phyloP scores from a whole-genome alignment of 2,888 invertebrate species.

The Aphidius colemani region DNA sequence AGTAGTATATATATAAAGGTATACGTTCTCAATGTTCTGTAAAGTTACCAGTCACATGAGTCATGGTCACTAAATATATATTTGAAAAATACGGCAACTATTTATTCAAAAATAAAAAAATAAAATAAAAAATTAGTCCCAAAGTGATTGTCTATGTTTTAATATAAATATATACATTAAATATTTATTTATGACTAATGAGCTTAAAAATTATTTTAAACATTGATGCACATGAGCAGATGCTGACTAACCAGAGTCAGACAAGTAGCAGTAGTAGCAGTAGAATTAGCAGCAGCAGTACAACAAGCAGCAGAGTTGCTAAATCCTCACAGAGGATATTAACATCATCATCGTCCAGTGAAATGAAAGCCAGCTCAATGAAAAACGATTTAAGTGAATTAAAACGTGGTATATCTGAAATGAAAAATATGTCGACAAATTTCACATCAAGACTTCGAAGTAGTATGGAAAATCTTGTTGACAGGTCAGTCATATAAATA shows the following conservation, averaged over 20 bases:
- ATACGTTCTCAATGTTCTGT: constrained; percentile 15
- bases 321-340: constrained; percentile 66
- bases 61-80: constrained; percentile 8
- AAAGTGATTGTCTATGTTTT: too few relatives aligned
- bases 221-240: constrained; percentile 38
- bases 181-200: too few relatives aligned
- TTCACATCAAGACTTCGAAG: constrained; percentile 67
- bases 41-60: constrained; percentile 19
- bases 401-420: constrained; percentile 84
- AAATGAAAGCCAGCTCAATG: constrained; percentile 82
- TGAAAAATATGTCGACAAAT: constrained; percentile 71
- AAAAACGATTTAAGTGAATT: constrained; percentile 80
- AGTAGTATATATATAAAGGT: background rate
- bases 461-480: constrained; percentile 80
- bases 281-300: constrained; percentile 57
- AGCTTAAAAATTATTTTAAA: too few relatives aligned
- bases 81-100: too few relatives aligned
- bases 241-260: constrained; percentile 58
- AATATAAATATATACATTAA: too few relatives aligned
- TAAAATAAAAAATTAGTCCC: too few relatives aligned
- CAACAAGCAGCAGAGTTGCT: constrained; percentile 57
- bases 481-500: constrained; percentile 61
- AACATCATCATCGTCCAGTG: constrained; percentile 63
- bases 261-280: constrained; percentile 69
- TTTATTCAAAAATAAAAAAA: too few relatives aligned